These are phyloP conservation scores for Oriolus oriolus DNA, from an alignment of 2,113 vertebrate species.

Conservation along the genomic window DNA sequence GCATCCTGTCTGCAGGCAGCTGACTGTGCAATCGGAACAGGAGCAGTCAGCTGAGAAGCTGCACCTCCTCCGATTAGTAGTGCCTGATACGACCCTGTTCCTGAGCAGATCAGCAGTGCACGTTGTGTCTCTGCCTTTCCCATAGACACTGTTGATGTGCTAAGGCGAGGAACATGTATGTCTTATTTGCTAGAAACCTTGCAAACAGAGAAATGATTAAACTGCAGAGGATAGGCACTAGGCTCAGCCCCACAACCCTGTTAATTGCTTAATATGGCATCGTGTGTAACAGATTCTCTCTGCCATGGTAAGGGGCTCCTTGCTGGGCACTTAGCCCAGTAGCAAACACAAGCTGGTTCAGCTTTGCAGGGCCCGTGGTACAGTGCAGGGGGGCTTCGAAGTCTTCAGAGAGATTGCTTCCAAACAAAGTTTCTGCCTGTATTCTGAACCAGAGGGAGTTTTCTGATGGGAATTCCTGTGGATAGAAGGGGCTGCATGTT, in stretches of 20 bases:
- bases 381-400: background rate
- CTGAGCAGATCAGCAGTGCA: background rate
- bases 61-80: background rate
- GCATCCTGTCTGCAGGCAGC: background rate
- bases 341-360: conserved; percentile 10
- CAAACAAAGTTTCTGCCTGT: background rate
- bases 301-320: background rate
- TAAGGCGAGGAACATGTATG: background rate
- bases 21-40: background rate
- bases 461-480: background rate
- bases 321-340: background rate
- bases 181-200: background rate
- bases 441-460: background rate
- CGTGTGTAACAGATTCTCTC: background rate
- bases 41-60: background rate
- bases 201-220: background rate
- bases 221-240: background rate
- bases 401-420: background rate
- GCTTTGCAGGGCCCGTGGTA: background rate
- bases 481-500: background rate
- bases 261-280: background rate
- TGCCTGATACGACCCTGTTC: background rate
- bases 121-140: background rate
- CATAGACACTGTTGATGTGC: background rate
- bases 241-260: background rate